Conservation (phyloP, 2,888 invertebrate genomes). For the Ormyrus labotus region DNA sequence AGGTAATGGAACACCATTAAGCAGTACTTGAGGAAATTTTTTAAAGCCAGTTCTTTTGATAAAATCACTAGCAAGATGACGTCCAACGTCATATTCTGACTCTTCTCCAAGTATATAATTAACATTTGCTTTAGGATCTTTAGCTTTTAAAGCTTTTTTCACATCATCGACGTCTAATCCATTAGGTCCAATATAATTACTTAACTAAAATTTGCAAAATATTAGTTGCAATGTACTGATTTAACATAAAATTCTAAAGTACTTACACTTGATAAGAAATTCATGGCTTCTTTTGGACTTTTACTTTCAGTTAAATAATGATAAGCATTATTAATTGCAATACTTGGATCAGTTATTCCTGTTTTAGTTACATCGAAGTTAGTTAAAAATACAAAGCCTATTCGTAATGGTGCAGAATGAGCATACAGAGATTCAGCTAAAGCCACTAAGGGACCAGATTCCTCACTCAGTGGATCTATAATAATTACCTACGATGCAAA, state of each 20-base stretch:
- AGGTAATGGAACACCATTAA: conserved; percentile 94
- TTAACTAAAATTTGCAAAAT: conserved; percentile 66
- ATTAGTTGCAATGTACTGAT: neutral
- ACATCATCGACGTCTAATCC: conserved; percentile 79
- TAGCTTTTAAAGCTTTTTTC: conserved; percentile 81
- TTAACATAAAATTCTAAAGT: conserved; percentile 2
- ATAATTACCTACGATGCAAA: conserved; percentile 82
- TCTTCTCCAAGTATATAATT: conserved; percentile 91
- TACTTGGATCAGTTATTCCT: conserved; percentile 84
- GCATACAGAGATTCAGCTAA: conserved; percentile 93
- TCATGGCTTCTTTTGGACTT: conserved; percentile 85
- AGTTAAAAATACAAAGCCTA: conserved; percentile 90
- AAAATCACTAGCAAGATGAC: conserved; percentile 88
- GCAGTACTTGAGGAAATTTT: conserved; percentile 87
- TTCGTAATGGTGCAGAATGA: conserved; percentile 92
- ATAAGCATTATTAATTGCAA: conserved; percentile 91
- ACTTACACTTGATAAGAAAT: conserved; percentile 89
- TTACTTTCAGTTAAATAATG: conserved; percentile 91
- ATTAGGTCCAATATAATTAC: conserved; percentile 62
- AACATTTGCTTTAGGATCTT: conserved; percentile 77
- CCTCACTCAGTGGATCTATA: conserved; percentile 87
- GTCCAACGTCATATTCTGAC: conserved; percentile 93
- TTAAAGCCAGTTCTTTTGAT: conserved; percentile 85
- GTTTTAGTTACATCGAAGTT: conserved; percentile 78
- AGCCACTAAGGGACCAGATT: conserved; percentile 85